phyloP scores from a whole-genome alignment of 2,888 invertebrate genomes.

The Caenorhabditis panamensis region DNA sequence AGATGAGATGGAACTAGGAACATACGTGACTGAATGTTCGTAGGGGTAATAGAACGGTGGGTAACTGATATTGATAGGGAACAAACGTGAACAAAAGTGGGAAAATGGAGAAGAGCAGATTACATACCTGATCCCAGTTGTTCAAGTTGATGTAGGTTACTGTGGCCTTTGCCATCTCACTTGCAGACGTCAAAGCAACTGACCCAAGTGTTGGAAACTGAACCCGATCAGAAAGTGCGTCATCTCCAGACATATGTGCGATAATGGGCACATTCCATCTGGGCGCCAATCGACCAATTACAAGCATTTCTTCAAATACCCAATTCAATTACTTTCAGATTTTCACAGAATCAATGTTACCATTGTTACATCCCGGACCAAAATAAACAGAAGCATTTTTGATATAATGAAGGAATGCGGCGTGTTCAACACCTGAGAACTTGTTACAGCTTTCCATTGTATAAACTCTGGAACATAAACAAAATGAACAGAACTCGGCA shows the following conservation, averaged over 20 bases:
- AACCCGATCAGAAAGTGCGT: conserved; percentile 74
- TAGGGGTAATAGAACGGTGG: no score
- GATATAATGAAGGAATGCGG: conserved; percentile 79
- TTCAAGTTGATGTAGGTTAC: conserved; percentile 77
- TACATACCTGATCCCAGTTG: conserved; percentile 76
- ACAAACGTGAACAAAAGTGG: background rate
- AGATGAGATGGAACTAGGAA: conserved; percentile 2
- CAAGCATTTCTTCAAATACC: conserved; percentile 76
- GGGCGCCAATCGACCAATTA: conserved; percentile 79
- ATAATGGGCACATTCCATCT: conserved; percentile 81
- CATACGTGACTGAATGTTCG: background rate
- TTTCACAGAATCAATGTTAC: conserved; percentile 53
- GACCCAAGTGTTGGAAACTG: conserved; percentile 80
- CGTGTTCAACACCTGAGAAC: conserved; percentile 79
- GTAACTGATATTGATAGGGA: no score
- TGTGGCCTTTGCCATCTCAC: conserved; percentile 80
- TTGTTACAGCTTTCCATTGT: conserved; percentile 80
- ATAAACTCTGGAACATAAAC: conserved; percentile 68
- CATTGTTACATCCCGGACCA: conserved; percentile 80
- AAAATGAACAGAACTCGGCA: background rate
- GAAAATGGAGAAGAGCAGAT: conserved; percentile 7
- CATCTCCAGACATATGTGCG: conserved; percentile 81
- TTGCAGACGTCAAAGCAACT: conserved; percentile 79
- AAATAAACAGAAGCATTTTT: conserved; percentile 80
- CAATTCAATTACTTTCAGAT: background rate